Conservation (phyloP, 2,113 vertebrate genomes). For the Epinephelus cyanopodus region DNA sequence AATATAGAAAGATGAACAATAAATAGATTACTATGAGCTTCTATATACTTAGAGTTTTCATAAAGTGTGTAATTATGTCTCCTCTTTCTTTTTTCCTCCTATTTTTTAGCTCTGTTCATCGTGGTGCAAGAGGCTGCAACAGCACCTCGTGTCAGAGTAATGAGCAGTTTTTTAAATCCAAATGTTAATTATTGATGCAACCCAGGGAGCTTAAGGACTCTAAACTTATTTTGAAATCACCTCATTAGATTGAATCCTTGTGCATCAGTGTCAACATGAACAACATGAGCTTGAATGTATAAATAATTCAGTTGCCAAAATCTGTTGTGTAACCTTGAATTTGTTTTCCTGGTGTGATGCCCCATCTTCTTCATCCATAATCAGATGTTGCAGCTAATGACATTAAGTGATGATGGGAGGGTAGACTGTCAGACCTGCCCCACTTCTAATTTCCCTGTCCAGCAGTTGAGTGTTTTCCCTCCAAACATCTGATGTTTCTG, state of each 20-base stretch:
- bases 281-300: not conserved
- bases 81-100: not conserved
- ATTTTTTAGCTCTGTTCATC: not conserved
- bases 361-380: not conserved
- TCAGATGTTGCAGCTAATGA: constrained; percentile 1
- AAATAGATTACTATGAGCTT: not conserved
- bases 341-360: not conserved
- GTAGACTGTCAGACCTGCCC: not conserved
- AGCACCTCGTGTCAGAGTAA: not conserved
- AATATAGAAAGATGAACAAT: not conserved
- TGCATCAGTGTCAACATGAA: not conserved
- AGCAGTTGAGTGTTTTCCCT: constrained; percentile 4
- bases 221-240: not conserved
- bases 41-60: too few relatives aligned
- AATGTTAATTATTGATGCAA: not conserved
- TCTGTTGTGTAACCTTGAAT: not conserved
- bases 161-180: not conserved
- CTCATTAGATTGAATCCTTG: too few relatives aligned
- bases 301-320: not conserved
- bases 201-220: not conserved
- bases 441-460: constrained; percentile 14
- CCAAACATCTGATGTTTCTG: constrained; percentile 27
- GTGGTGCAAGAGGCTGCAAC: not conserved
- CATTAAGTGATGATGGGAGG: not conserved
- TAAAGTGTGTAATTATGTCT: too few relatives aligned